A percentile compares a stretch with the other conserved stretches of the same genome.
Evolutionary conservation across 2,888 invertebrate species (phyloP).

Genomic region (Cantharis nigra): DNA sequence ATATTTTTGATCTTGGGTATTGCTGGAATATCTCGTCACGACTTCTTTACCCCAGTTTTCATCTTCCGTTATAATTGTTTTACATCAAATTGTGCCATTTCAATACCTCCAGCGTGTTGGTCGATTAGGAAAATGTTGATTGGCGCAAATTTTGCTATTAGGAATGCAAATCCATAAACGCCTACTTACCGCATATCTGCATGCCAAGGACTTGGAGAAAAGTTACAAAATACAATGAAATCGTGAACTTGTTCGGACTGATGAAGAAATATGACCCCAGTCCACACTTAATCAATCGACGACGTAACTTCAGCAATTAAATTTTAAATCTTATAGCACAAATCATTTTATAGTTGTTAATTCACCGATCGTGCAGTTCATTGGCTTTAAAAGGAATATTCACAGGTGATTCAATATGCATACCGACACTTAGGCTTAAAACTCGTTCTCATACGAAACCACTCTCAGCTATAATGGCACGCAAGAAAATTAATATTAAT

Average conservation of each 20-base stretch:
- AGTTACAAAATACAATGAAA: neutral
- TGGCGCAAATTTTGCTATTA: neutral
- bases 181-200: neutral
- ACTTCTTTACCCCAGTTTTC: neutral
- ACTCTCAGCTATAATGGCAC: neutral
- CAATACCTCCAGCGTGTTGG: neutral
- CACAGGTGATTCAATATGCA: constrained; percentile 38
- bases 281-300: neutral
- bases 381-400: constrained; percentile 40
- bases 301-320: neutral
- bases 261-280: neutral
- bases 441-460: neutral
- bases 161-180: neutral
- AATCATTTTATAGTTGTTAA: neutral
- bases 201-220: neutral
- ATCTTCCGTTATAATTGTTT: neutral
- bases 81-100: neutral
- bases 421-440: constrained; percentile 19
- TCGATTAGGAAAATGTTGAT: neutral
- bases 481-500: neutral
- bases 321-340: neutral
- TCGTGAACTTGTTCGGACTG: neutral
- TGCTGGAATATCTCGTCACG: neutral
- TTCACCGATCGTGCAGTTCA: constrained; percentile 36
- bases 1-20: neutral